These are phyloP conservation scores for Fregetta grallaria DNA, from an alignment of 2,113 vertebrate genomes.

Conservation along the genomic window DNA sequence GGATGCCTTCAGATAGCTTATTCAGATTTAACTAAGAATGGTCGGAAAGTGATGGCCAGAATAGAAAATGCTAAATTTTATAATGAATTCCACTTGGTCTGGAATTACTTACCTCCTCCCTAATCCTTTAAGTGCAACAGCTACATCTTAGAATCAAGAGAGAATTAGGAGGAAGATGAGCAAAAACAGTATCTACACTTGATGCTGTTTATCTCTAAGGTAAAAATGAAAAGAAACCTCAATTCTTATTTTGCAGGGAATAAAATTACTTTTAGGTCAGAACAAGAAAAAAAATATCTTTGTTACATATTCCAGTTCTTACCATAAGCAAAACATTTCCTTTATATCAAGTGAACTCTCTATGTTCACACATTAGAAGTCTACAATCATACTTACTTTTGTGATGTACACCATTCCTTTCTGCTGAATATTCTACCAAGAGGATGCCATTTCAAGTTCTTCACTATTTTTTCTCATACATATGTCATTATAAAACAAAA, in stretches of 20 bases:
- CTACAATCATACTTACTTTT: background rate
- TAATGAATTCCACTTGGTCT: background rate
- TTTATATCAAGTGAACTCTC: background rate
- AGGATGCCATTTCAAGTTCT: background rate
- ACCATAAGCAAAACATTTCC: background rate
- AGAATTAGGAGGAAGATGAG: background rate
- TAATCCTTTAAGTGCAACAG: background rate
- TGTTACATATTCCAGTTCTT: background rate
- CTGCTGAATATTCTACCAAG: background rate
- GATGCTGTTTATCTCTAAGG: background rate
- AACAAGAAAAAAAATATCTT: background rate
- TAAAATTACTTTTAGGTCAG: rapidly evolving
- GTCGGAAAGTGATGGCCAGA: background rate
- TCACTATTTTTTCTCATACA: background rate
- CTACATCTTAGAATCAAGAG: background rate
- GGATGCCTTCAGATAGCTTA: background rate
- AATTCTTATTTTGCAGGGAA: background rate
- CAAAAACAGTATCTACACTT: background rate
- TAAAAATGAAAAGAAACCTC: background rate
- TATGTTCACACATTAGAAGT: background rate
- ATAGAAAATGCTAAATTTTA: background rate
- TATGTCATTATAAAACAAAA: background rate
- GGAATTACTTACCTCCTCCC: background rate
- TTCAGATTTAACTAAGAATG: background rate
- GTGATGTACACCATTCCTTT: background rate